Evolutionary conservation across 1,140 invertebrate species (phyloP).

Genomic region (Hypsibius dujardini): DNA sequence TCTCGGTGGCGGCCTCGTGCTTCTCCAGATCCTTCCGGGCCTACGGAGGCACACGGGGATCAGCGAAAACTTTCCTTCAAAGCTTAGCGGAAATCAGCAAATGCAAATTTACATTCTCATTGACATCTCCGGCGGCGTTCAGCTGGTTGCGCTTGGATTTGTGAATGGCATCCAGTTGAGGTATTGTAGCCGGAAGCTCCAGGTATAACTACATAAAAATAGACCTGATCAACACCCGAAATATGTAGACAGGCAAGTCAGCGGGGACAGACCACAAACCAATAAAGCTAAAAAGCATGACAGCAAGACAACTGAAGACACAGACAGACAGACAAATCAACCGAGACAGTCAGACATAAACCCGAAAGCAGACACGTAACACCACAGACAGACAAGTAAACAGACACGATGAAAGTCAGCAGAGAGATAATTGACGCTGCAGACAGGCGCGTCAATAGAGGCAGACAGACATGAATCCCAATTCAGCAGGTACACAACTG

Average conservation of each 20-base stretch:
- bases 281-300: too few relatives aligned
- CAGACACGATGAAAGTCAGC: too few relatives aligned
- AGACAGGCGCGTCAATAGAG: too few relatives aligned
- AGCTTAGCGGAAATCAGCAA: not conserved
- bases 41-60: not conserved
- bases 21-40: conserved; percentile 12
- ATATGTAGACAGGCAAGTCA: not conserved
- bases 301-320: too few relatives aligned
- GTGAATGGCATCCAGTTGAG: not conserved
- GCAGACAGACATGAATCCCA: too few relatives aligned
- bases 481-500: too few relatives aligned
- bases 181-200: not conserved
- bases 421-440: too few relatives aligned
- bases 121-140: conserved; percentile 7
- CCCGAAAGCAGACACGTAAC: too few relatives aligned
- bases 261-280: not conserved
- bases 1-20: conserved; percentile 30
- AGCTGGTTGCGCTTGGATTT: not conserved
- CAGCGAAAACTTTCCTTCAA: not conserved
- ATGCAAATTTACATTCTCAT: not conserved
- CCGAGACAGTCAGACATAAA: too few relatives aligned
- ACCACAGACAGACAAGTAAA: too few relatives aligned
- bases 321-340: too few relatives aligned
- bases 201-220: not conserved
- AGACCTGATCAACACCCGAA: not conserved